These are phyloP conservation scores for Jacana jacana DNA, from an alignment of 2,113 vertebrate genomes.

Conservation along the genomic window DNA sequence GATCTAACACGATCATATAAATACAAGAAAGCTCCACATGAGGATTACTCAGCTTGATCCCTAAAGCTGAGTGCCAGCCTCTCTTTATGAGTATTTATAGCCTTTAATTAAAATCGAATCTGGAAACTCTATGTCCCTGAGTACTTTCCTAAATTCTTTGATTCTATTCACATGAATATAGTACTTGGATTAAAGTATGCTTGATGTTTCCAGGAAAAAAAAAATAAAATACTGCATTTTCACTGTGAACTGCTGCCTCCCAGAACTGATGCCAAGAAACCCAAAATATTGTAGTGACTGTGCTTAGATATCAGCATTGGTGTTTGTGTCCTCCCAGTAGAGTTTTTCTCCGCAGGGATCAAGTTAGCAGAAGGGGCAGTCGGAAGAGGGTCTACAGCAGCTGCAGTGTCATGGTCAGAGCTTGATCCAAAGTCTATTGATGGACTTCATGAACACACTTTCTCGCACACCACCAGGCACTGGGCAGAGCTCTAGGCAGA, in stretches of 20 bases:
- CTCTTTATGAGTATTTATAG: constrained; percentile 29
- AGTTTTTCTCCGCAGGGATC: neutral
- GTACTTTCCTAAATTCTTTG: constrained; percentile 20
- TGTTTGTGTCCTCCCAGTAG: neutral
- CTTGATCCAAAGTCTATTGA: neutral
- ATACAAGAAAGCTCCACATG: neutral
- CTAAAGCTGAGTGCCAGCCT: constrained; percentile 20
- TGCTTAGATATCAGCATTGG: neutral
- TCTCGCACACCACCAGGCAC: too few relatives aligned
- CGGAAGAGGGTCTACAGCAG: neutral
- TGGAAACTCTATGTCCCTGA: constrained; percentile 3
- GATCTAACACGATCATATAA: neutral
- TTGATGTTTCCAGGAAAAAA: constrained; percentile 4
- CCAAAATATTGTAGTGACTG: neutral
- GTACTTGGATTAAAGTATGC: constrained; percentile 14
- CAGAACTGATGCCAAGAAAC: neutral
- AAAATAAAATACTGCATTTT: neutral
- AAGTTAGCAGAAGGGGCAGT: neutral
- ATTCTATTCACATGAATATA: constrained; percentile 33
- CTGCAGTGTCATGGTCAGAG: neutral
- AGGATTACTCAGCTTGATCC: constrained; percentile 43
- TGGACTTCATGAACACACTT: neutral
- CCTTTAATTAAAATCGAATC: constrained; percentile 5
- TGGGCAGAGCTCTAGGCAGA: neutral
- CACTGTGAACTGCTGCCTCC: neutral